Percentiles rank a stretch among this genome's conserved stretches.
Evolutionary conservation across 2,113 vertebrate species (phyloP).

Genomic region (Takifugu bimaculatus): DNA sequence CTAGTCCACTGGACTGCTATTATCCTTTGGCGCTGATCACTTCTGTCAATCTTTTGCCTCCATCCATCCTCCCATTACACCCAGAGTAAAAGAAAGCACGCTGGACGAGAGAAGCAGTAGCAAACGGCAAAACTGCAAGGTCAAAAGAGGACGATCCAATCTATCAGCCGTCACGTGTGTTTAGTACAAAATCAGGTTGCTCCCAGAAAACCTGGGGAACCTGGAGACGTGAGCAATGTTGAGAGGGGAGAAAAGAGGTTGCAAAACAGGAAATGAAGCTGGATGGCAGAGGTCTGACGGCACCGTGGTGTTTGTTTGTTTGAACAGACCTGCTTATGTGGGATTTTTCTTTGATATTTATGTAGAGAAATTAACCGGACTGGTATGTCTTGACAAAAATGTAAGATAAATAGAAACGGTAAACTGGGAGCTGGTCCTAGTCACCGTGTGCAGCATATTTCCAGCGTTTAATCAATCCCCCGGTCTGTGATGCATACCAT

Average conservation of each 20-base stretch:
- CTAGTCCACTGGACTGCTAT: conserved; percentile 37
- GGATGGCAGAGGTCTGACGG: conserved; percentile 41
- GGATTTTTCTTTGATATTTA: too few relatives aligned
- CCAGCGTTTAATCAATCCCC: conserved; percentile 39
- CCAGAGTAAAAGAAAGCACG: conserved; percentile 8
- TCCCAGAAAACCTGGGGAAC: not conserved
- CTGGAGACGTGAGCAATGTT: too few relatives aligned
- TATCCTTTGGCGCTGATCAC: conserved; percentile 37
- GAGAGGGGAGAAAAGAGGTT: conserved; percentile 24
- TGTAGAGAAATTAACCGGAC: too few relatives aligned
- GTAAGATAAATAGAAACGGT: too few relatives aligned
- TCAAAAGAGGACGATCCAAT: conserved; percentile 17
- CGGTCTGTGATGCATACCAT: conserved; percentile 35
- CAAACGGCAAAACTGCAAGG: conserved; percentile 6
- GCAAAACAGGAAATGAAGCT: conserved; percentile 41
- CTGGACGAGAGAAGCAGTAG: conserved; percentile 6
- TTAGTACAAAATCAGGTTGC: conserved; percentile 23
- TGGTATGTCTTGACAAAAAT: too few relatives aligned
- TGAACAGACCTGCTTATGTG: not conserved
- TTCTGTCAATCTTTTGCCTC: conserved; percentile 40
- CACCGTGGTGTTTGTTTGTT: conserved; percentile 29
- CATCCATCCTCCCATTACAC: conserved; percentile 32
- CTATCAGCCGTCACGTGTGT: not conserved
- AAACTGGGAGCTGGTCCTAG: conserved; percentile 18
- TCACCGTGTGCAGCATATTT: conserved; percentile 55